Evolutionary conservation across 2,797 vertebrate genomes (phyloP).

Genomic region (Acanthurus lineatus): DNA sequence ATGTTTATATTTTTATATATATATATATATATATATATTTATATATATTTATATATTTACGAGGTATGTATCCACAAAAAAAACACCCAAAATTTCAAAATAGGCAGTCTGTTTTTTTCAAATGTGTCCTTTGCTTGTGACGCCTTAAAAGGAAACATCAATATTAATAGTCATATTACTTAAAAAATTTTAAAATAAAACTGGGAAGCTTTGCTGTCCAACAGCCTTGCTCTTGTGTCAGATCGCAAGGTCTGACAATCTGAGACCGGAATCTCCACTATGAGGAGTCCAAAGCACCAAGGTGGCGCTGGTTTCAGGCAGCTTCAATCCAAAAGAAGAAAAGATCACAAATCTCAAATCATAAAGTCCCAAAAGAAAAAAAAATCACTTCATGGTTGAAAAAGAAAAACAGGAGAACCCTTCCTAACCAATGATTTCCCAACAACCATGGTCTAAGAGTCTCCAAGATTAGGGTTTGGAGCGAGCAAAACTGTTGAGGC

Average conservation of each 20-base stretch:
- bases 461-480: constrained; percentile 37
- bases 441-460: constrained; percentile 70
- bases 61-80: constrained; percentile 88
- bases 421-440: constrained; percentile 45
- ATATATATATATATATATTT: constrained; percentile 47
- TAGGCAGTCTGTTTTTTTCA: constrained; percentile 78
- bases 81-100: constrained; percentile 78
- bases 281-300: constrained; percentile 71
- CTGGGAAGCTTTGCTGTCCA: constrained; percentile 70
- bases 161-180: constrained; percentile 75
- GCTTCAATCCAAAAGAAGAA: constrained; percentile 45
- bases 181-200: constrained; percentile 75
- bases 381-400: constrained; percentile 53
- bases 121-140: constrained; percentile 67
- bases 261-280: constrained; percentile 64
- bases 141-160: constrained; percentile 77
- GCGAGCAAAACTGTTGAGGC: constrained; percentile 21
- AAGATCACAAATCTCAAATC: constrained; percentile 42
- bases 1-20: constrained; percentile 38
- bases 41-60: constrained; percentile 86
- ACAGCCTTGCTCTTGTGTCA: constrained; percentile 59
- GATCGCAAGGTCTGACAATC: constrained; percentile 57
- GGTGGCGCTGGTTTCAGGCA: constrained; percentile 48
- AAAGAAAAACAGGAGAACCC: constrained; percentile 43
- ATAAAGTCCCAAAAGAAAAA: constrained; percentile 64